A percentile compares a stretch with the other conserved stretches of the same genome.
phyloP scores from a whole-genome alignment of 2,888 invertebrate genomes.

The Campopleginae sp. region DNA sequence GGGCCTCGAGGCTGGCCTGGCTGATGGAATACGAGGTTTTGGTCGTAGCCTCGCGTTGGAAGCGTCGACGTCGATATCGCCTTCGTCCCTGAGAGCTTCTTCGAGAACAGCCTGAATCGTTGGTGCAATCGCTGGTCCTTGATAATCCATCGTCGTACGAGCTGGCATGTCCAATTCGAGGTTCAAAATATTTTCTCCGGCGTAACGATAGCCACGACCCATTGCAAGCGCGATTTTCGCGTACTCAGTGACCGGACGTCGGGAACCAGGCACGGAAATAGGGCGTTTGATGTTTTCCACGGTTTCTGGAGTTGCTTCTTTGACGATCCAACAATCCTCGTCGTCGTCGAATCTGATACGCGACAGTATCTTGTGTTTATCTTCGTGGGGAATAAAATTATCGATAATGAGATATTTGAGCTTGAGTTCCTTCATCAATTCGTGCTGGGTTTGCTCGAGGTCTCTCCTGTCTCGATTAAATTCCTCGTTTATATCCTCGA shows the following conservation, averaged over 20 bases:
- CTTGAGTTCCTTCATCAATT: slow-evolving; percentile 95
- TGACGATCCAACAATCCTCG: slow-evolving; percentile 90
- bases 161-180: slow-evolving; percentile 91
- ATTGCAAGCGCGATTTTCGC: slow-evolving; percentile 85
- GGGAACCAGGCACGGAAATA: slow-evolving; percentile 87
- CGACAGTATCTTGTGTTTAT: slow-evolving; percentile 90
- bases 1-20: slow-evolving; percentile 77
- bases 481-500: slow-evolving; percentile 93
- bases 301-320: slow-evolving; percentile 83
- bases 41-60: slow-evolving; percentile 78
- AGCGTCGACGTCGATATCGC: slow-evolving; percentile 83
- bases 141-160: slow-evolving; percentile 91
- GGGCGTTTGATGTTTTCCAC: slow-evolving; percentile 86
- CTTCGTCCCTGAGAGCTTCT: slow-evolving; percentile 82
- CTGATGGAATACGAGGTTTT: slow-evolving; percentile 79
- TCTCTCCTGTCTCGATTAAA: slow-evolving; percentile 97
- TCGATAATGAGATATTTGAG: slow-evolving; percentile 95
- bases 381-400: slow-evolving; percentile 94
- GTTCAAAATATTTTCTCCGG: slow-evolving; percentile 90
- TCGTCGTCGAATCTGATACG: slow-evolving; percentile 93
- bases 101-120: slow-evolving; percentile 87
- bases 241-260: slow-evolving; percentile 88
- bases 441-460: slow-evolving; percentile 95
- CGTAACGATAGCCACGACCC: slow-evolving; percentile 84
- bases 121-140: slow-evolving; percentile 89